Percentiles rank a stretch among this genome's conserved stretches.
Evolutionary conservation across 2,888 invertebrate genomes (phyloP).

Genomic region (Marasmarcha lunaedactyla): DNA sequence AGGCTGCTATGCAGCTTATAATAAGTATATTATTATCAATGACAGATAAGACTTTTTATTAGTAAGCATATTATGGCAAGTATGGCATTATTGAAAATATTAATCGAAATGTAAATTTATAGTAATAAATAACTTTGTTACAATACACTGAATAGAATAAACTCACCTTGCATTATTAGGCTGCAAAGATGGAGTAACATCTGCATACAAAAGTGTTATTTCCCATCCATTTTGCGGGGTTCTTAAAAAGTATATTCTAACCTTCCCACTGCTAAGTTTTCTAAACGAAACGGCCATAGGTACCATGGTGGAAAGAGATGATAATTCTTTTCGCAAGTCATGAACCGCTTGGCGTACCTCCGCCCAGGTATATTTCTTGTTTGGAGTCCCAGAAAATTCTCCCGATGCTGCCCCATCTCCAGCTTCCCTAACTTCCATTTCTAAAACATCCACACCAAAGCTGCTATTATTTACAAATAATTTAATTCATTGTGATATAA

Average conservation of each 20-base stretch:
- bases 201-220: constrained; percentile 87
- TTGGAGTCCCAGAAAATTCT: constrained; percentile 38
- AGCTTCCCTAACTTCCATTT: constrained; percentile 59
- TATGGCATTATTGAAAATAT: no score
- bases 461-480: constrained; percentile 20
- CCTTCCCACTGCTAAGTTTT: constrained; percentile 81
- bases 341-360: constrained; percentile 84
- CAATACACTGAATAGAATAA: no score
- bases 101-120: no score
- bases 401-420: constrained; percentile 57
- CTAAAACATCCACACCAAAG: constrained; percentile 30
- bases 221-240: constrained; percentile 91
- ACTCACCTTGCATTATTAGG: constrained; percentile 59
- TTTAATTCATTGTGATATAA: constrained; percentile 36
- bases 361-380: constrained; percentile 76
- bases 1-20: no score
- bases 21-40: no score
- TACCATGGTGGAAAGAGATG: constrained; percentile 83
- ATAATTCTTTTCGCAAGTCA: constrained; percentile 82
- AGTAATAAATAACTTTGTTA: no score
- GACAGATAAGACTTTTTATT: no score
- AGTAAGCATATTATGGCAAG: no score
- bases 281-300: constrained; percentile 87
- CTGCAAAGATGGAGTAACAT: constrained; percentile 76
- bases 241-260: constrained; percentile 90